Evolutionary conservation across 1,140 invertebrate species (phyloP), one percentile per base, ranked within the genome.

Genomic region (Brachionus angularis): DNA sequence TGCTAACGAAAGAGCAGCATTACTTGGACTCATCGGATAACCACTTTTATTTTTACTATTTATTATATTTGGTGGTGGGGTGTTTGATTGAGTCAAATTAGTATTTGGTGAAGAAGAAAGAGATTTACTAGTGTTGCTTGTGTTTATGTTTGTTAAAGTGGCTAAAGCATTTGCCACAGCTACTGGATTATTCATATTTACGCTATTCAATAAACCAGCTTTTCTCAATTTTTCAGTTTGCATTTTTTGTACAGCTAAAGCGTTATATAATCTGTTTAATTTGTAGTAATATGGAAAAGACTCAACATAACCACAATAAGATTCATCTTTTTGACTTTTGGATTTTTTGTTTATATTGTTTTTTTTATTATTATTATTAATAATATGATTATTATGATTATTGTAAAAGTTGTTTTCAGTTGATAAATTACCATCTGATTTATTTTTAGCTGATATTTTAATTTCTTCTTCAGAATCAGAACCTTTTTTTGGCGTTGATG

Each of bases 261-360:
- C 62, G 23, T 67, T 67, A 27, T 67, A 67, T 42, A 67, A 46
- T 47, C 62, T 29, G 31, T 67, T 67, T 7, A 67, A 25, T 14
- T 67, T 67, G 62, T 67, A 67, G 16, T 67, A 67, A 33, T 67
- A 67, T n/a, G 62, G 62, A 67, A 67, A 67, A 14, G 62, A 67
- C 29, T 67, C 62, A 27, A 67, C 62, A 21, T 67, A 67, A 33
- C 62, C 62, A 27, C 62, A 67, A 46, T 67, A 67, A 18, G 62
- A 29, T 7, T 18, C 10, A 27, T 67, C 62, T 8, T n/a, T 7
- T 46, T 67, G 46, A 8, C 7, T 7, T 25, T 27, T n/a, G 23
- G 61, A 21, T 29, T 64, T 64, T 62, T 62, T 62, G 14, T 39
- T 62, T 16, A 10, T 42, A 10, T 42, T 42, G 39, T 10, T 16